Conservation (phyloP, 2,888 invertebrate genomes). For the Eugnorisma glareosa region DNA sequence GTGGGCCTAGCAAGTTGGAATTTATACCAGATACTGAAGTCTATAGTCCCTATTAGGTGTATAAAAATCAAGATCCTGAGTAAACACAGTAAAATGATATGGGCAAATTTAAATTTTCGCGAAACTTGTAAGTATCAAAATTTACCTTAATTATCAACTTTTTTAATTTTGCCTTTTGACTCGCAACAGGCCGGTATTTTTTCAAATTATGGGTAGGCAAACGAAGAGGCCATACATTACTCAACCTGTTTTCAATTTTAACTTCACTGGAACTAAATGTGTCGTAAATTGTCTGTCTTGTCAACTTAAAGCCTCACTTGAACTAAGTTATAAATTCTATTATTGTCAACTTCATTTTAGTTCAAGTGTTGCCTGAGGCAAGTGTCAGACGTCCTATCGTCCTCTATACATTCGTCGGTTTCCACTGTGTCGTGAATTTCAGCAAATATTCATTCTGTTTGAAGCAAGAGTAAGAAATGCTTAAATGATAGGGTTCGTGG, state of each 20-base stretch:
- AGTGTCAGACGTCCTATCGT: neutral
- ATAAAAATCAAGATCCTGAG: too few relatives aligned
- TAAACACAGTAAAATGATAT: too few relatives aligned
- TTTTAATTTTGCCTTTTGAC: too few relatives aligned
- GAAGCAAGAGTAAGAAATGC: neutral
- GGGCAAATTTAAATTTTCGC: too few relatives aligned
- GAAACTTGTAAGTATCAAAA: too few relatives aligned
- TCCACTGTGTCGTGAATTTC: neutral
- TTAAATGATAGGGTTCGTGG: neutral
- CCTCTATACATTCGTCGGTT: neutral
- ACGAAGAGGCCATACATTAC: neutral
- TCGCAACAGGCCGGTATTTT: too few relatives aligned
- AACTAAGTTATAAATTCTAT: constrained; percentile 39
- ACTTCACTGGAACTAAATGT: neutral
- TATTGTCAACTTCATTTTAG: constrained; percentile 42
- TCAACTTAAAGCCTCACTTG: constrained; percentile 13
- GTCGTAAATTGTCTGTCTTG: constrained; percentile 24
- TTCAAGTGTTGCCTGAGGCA: constrained; percentile 19
- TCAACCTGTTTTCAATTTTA: neutral
- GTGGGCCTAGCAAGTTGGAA: too few relatives aligned
- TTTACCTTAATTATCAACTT: too few relatives aligned
- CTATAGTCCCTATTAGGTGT: too few relatives aligned
- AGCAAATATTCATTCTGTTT: neutral
- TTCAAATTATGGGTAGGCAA: neutral
- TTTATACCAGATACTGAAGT: too few relatives aligned